A percentile compares a stretch with the other conserved stretches of the same genome.
Conservation (phyloP, 1,140 invertebrate species). For the Centruroides sculpturatus region DNA sequence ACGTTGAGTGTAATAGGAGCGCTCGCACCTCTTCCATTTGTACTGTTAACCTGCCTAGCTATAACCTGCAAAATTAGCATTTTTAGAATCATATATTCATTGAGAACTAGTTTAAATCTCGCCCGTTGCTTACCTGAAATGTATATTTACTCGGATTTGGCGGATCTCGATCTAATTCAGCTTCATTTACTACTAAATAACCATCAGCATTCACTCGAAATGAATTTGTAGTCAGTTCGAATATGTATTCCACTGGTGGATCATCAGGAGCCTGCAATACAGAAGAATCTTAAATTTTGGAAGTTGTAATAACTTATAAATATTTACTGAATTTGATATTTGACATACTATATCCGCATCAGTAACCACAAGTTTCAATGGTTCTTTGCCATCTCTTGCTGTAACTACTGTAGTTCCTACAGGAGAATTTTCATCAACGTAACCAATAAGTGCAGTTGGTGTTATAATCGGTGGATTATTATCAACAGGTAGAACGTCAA, state of each 20-base stretch:
- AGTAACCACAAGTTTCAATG: conserved; percentile 53
- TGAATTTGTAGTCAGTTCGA: conserved; percentile 67
- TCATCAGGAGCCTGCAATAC: conserved; percentile 41
- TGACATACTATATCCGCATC: conserved; percentile 63
- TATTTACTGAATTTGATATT: too few species aligned
- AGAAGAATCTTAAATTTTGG: too few species aligned
- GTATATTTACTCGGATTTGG: conserved; percentile 67
- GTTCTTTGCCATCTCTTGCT: conserved; percentile 32
- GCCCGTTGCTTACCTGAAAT: conserved; percentile 43
- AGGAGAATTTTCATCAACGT: conserved; percentile 68
- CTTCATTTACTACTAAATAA: conserved; percentile 58
- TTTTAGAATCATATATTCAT: conserved; percentile 4
- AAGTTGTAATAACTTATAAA: too few species aligned
- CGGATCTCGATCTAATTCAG: conserved; percentile 69
- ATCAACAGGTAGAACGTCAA: conserved; percentile 68
- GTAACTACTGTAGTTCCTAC: conserved; percentile 61
- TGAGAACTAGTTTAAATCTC: background rate
- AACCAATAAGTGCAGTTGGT: conserved; percentile 54
- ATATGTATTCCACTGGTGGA: conserved; percentile 54
- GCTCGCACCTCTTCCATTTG: conserved; percentile 54
- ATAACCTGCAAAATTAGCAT: conserved; percentile 33
- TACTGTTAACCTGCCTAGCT: conserved; percentile 48
- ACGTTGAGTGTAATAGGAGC: conserved; percentile 63
- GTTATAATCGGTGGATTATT: conserved; percentile 62
- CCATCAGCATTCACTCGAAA: conserved; percentile 62